These are phyloP conservation scores for Egretta garzetta DNA, from an alignment of 2,113 vertebrate genomes.

Conservation along the genomic window DNA sequence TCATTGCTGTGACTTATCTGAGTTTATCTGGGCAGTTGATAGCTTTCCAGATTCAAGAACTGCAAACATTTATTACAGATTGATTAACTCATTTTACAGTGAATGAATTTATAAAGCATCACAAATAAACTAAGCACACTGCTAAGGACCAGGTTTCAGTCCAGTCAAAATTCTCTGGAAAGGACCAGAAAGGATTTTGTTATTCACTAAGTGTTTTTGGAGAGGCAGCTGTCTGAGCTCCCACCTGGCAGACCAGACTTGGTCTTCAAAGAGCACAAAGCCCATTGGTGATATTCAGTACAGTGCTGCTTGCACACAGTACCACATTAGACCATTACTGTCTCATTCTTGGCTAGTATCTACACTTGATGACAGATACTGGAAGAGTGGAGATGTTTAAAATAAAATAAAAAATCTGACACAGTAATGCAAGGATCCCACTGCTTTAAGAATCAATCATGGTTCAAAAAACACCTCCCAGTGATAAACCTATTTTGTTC, in stretches of 20 bases:
- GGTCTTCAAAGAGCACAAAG: neutral
- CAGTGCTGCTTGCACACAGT: neutral
- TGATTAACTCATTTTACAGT: neutral
- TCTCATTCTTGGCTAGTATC: neutral
- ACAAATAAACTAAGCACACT: neutral
- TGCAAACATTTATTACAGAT: neutral
- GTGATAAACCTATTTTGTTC: neutral
- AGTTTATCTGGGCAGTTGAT: neutral
- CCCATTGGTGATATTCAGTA: neutral
- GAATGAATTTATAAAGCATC: neutral
- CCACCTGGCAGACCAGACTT: neutral
- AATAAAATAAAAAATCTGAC: neutral
- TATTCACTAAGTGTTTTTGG: neutral
- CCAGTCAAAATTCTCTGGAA: neutral
- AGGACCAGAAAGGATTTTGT: neutral
- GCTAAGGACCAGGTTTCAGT: neutral
- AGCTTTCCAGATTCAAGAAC: neutral
- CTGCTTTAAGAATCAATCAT: neutral
- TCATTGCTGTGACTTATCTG: neutral
- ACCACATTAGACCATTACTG: neutral
- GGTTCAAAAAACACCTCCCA: neutral
- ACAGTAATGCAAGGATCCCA: neutral
- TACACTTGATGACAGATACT: neutral
- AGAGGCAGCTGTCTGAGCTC: neutral
- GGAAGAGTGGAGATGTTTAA: neutral